Evolutionary conservation across 2,797 vertebrate species (phyloP), one percentile per base, ranked within the genome.

Genomic region (Bucorvus abyssinicus): DNA sequence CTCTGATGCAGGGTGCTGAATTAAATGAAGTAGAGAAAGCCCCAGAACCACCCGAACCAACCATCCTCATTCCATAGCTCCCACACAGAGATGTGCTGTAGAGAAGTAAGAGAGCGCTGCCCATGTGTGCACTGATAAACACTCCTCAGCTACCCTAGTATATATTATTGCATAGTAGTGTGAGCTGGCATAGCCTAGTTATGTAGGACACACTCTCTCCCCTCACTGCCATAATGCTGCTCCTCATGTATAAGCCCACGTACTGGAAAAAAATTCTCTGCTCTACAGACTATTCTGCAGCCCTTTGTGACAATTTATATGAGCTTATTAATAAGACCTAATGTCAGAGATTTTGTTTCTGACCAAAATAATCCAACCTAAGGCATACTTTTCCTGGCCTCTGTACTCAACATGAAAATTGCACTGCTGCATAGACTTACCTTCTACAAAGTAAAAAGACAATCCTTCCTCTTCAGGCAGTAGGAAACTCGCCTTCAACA

Each of bases 341-440:
- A 47, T 44, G 18, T 30, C 57, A 61, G 42, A 16, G 57, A 89
- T 87, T 83, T 91, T 82, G 16, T 45, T 83, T 77, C 75, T 71
- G 50, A 64, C 20, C 21, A 89, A 95, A 94, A 73, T 70, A 92
- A 81, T 73, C 32, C 69, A 75, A 89, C 47, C 53, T 52, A 73
- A 91, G 40, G 69, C 34, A 14, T 53, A 22, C 7, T 61, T 69
- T 77, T 87, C 88, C 36, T 79, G 50, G 81, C 55, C 63, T 86
- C 42, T 22, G 57, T 84, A 56, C 61, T 65, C 47, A 60, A 55
- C 6, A 8, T 7, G 13, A 55, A 60, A 82, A 83, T 53, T 56
- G 52, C 17, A 40, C 44, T 67, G n/a, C 69, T 89, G 50, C 44
- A 53, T 45, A 42, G 36, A 59, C 63, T 69, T 88, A 91, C 64